Percentiles rank a stretch among this genome's conserved stretches.
These are phyloP conservation scores for Coleophora flavipennella DNA, from an alignment of 2,888 invertebrate species.

Conservation along the genomic window DNA sequence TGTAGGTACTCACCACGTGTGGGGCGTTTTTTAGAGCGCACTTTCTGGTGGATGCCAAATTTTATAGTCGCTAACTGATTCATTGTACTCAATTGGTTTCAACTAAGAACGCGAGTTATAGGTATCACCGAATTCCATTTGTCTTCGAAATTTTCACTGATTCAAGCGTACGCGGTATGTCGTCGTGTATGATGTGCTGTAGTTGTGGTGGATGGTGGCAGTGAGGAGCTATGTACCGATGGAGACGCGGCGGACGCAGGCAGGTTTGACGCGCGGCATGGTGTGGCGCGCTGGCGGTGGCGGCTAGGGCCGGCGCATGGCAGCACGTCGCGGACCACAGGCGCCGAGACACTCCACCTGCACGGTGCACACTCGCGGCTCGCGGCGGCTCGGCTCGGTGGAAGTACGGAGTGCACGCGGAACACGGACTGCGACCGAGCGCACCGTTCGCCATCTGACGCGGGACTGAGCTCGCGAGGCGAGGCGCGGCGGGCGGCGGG, in stretches of 20 bases:
- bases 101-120: neutral
- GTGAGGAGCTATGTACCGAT: constrained; percentile 57
- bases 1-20: constrained; percentile 58
- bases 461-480: constrained; percentile 67
- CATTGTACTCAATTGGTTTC: constrained; percentile 54
- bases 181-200: constrained; percentile 37
- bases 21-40: constrained; percentile 61
- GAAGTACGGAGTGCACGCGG: constrained; percentile 38
- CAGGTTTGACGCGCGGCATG: constrained; percentile 71
- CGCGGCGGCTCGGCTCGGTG: constrained; percentile 39
- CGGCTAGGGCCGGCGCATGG: constrained; percentile 60
- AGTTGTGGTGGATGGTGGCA: constrained; percentile 28
- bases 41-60: constrained; percentile 75
- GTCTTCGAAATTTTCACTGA: constrained; percentile 34
- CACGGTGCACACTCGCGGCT: constrained; percentile 23
- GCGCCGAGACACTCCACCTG: constrained; percentile 14
- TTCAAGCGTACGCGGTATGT: constrained; percentile 31
- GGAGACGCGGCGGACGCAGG: constrained; percentile 71
- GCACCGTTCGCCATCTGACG: constrained; percentile 70
- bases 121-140: constrained; percentile 28
- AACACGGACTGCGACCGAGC: constrained; percentile 48
- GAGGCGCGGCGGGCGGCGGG: constrained; percentile 50
- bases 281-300: constrained; percentile 35
- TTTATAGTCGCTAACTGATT: constrained; percentile 77
- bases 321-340: constrained; percentile 32